These are phyloP conservation scores for Dissostichus mawsoni DNA, from an alignment of 2,113 vertebrate species.

Conservation along the genomic window DNA sequence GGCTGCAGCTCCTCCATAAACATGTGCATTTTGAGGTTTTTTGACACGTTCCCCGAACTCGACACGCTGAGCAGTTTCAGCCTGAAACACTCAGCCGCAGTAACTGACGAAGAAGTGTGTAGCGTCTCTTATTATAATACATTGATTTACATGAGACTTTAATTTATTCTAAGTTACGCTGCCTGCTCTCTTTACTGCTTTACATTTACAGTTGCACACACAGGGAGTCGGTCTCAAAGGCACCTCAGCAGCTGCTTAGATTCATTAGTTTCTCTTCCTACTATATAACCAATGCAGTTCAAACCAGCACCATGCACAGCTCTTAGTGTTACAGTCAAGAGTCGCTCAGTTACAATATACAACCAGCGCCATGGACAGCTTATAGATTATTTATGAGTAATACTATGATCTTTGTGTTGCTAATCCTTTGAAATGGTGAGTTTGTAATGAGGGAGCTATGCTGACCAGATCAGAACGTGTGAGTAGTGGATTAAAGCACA, in stretches of 20 bases:
- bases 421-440: too few relatives aligned
- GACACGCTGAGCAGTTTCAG: neutral
- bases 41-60: neutral
- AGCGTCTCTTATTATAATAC: neutral
- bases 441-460: too few relatives aligned
- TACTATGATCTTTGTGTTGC: too few relatives aligned
- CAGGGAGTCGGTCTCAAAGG: neutral
- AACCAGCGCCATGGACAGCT: neutral
- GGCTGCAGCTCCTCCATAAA: constrained; percentile 20
- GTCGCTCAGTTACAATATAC: neutral
- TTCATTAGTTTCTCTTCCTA: neutral
- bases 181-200: neutral
- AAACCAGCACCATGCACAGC: neutral
- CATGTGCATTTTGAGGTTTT: neutral
- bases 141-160: neutral
- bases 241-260: neutral
- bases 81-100: neutral
- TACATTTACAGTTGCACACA: neutral
- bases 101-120: neutral
- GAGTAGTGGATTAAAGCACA: too few relatives aligned
- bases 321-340: neutral
- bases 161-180: neutral
- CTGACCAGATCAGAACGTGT: too few relatives aligned
- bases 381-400: too few relatives aligned
- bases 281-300: too few relatives aligned